Conservation (phyloP, 2,113 vertebrate species). For the Ardeotis arabs region DNA sequence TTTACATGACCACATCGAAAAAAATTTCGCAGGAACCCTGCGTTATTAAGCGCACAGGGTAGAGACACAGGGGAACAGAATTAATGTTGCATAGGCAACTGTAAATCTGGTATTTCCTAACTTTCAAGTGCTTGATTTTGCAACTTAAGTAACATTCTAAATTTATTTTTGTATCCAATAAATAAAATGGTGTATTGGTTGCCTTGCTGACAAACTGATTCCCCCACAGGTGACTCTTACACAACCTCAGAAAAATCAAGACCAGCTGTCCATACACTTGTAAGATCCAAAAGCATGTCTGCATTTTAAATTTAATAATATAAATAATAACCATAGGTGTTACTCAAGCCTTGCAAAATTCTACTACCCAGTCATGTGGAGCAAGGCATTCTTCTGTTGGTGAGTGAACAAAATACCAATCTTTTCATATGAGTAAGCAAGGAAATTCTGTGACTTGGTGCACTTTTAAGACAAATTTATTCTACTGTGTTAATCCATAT, state of each 20-base stretch:
- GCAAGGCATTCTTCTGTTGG: background rate
- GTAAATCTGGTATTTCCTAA: slow-evolving; percentile 67
- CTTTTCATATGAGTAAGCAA: background rate
- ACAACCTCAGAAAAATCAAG: slow-evolving; percentile 63
- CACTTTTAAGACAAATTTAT: background rate
- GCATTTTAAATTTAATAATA: slow-evolving; percentile 55
- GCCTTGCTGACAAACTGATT: slow-evolving; percentile 63
- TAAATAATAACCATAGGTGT: slow-evolving; percentile 54
- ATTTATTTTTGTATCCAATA: slow-evolving; percentile 53
- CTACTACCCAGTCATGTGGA: background rate
- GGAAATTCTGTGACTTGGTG: background rate
- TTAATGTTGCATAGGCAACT: slow-evolving; percentile 60
- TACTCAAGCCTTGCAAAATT: slow-evolving; percentile 52
- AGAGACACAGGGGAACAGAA: slow-evolving; percentile 40
- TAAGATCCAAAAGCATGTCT: slow-evolving; percentile 47
- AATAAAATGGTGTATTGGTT: slow-evolving; percentile 44
- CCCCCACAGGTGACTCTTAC: slow-evolving; percentile 58
- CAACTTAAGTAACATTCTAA: slow-evolving; percentile 57
- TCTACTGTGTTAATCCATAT: background rate
- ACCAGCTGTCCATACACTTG: slow-evolving; percentile 59
- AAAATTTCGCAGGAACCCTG: slow-evolving; percentile 7
- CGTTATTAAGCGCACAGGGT: slow-evolving; percentile 17
- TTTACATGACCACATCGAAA: slow-evolving; percentile 22
- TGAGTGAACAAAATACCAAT: background rate
- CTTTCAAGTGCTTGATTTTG: slow-evolving; percentile 51